Evolutionary conservation across 1,140 invertebrate genomes (phyloP), one percentile per base, ranked within the genome.

Genomic region (Sycophila sp.): DNA sequence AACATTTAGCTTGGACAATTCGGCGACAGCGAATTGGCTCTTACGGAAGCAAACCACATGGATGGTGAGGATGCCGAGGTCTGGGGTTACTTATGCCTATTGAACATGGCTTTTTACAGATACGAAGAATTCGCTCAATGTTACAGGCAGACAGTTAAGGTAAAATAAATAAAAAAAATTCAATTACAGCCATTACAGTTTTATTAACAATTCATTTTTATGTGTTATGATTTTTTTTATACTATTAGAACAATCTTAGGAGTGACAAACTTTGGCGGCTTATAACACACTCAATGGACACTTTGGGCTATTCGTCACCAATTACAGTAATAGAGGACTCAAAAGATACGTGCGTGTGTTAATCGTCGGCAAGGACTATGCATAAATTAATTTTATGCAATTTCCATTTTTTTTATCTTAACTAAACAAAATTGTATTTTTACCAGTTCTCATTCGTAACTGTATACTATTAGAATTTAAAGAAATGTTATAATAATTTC

Each of bases 41-140:
- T 85, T n/a, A 72, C 49, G 0, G 80, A 85, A 66, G 83, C 83
- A 1, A 86, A 85, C 26, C 68, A 72, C 13, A 45, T 85, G 4
- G 80, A 85, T 38, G 78, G 77, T 56, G 69, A 73, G n/a, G 80
- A 83, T 71, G 59, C 77, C 5, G 74, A 76, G 0, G 71, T 80
- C 17, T 87, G 84, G 85, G 82, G 71, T 1, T 80, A 85, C 55
- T 69, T 87, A 5, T 79, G 84, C n/a, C 69, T 85, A 2, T 72
- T 85, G 8, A 85, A 78, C 59, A 77, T 83, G 53, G 66, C 74
- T 10, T 51, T 79, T 8, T 26, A 76, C 24, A 74, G 77, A 59
- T 73, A 78, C 40, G 76, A 81, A 5, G 80, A 83, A 53, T 80
- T 81, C 36, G 7, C 58, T 2, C 80, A 82, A 24, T 83, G 80